Percentiles rank a stretch among this genome's conserved stretches.
These are phyloP conservation scores for Leptogaster cylindrica DNA, from an alignment of 2,888 invertebrate species.

Conservation along the genomic window DNA sequence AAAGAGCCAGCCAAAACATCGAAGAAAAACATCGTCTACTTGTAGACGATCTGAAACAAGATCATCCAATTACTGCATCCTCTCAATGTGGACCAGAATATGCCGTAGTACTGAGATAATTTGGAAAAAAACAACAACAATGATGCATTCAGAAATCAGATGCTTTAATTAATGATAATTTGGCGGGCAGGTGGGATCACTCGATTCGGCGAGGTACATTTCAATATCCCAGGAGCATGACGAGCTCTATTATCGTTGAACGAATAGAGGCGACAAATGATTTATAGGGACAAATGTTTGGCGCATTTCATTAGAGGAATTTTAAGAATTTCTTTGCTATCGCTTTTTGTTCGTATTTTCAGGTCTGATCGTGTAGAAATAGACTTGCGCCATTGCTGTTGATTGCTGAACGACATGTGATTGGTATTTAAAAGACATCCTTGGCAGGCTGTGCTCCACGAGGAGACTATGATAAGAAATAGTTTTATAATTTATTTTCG, in stretches of 20 bases:
- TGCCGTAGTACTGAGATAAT: background rate
- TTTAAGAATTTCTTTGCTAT: constrained; percentile 12
- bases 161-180: constrained; percentile 32
- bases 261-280: constrained; percentile 32
- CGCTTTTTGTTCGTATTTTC: constrained; percentile 9
- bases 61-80: background rate
- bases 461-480: constrained; percentile 12
- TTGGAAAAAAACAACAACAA: background rate
- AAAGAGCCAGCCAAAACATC: background rate
- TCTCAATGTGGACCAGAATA: background rate
- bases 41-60: background rate
- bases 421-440: constrained; percentile 23
- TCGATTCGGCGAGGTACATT: constrained; percentile 4
- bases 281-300: constrained; percentile 48
- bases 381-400: constrained; percentile 2
- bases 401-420: constrained; percentile 35
- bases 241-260: constrained; percentile 23
- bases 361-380: constrained; percentile 23
- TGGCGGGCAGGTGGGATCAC: constrained; percentile 27
- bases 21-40: constrained; percentile 3
- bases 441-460: background rate
- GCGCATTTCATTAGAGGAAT: constrained; percentile 43
- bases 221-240: background rate
- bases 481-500: constrained; percentile 36
- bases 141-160: no score